A percentile compares a stretch with the other conserved stretches of the same genome.
phyloP scores from a whole-genome alignment of 2,888 invertebrate genomes.

The Villa cingulata region DNA sequence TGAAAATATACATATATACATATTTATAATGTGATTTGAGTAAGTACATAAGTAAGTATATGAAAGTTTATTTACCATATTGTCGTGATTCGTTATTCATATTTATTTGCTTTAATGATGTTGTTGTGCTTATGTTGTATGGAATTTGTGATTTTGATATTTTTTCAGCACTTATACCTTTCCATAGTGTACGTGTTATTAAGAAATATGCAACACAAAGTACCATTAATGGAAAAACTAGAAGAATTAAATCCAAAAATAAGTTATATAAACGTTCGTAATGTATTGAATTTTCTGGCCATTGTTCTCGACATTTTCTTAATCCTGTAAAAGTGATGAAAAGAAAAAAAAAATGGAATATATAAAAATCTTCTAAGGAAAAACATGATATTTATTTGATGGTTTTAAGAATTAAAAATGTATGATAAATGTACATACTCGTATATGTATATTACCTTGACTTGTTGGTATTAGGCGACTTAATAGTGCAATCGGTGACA shows the following conservation, averaged over 20 bases:
- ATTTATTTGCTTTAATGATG: background rate
- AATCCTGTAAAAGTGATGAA: conserved; percentile 34
- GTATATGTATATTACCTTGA: conserved; percentile 29
- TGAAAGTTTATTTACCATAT: conserved; percentile 3
- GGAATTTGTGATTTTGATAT: conserved; percentile 11
- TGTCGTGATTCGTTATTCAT: background rate
- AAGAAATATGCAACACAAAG: conserved; percentile 50
- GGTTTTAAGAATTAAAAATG: too few relatives aligned
- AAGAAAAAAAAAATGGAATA: background rate
- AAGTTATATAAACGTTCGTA: conserved; percentile 50
- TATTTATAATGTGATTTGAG: too few relatives aligned
- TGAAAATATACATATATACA: too few relatives aligned
- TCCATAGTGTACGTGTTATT: conserved; percentile 35
- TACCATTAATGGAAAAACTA: conserved; percentile 50
- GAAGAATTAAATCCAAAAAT: conserved; percentile 46
- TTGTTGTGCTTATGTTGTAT: background rate
- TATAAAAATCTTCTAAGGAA: too few relatives aligned
- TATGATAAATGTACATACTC: background rate
- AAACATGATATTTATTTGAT: background rate
- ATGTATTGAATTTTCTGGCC: conserved; percentile 45
- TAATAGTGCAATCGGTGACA: conserved; percentile 49
- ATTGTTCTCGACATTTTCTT: conserved; percentile 48
- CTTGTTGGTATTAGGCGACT: conserved; percentile 45
- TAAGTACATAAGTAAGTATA: too few relatives aligned
- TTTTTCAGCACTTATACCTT: conserved; percentile 31